These are phyloP conservation scores for Creontiades dilutus DNA, from an alignment of 2,888 invertebrate genomes.

Conservation along the genomic window DNA sequence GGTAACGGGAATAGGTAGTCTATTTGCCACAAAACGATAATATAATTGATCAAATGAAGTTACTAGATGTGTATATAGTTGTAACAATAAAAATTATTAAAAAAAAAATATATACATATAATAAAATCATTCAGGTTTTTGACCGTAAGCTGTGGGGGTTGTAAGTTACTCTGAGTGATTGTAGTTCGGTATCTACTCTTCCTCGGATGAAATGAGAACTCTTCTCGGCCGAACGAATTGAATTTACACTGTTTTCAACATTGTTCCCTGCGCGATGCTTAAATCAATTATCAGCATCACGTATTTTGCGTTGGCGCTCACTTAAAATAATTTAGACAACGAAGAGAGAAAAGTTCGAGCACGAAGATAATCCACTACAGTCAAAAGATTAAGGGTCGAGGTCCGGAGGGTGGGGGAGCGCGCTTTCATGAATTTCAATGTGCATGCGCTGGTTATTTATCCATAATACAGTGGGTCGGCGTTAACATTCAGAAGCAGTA, in stretches of 20 bases:
- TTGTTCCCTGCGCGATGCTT: neutral
- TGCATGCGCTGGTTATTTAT: constrained; percentile 16
- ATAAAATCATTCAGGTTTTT: too few relatives aligned
- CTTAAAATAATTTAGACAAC: constrained; percentile 43
- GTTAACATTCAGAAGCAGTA: constrained; percentile 6
- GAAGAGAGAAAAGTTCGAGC: constrained; percentile 14
- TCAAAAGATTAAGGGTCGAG: constrained; percentile 30
- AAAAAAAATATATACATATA: too few relatives aligned
- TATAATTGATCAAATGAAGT: too few relatives aligned
- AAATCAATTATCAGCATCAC: constrained; percentile 18
- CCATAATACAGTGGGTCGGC: constrained; percentile 1
- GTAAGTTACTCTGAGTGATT: too few relatives aligned
- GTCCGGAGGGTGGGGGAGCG: neutral
- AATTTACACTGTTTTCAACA: neutral
- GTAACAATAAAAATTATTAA: too few relatives aligned
- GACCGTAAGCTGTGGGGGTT: too few relatives aligned
- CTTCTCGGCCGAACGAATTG: neutral
- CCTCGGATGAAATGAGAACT: too few relatives aligned
- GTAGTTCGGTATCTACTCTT: too few relatives aligned
- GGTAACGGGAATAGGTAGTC: too few relatives aligned
- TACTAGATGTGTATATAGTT: too few relatives aligned
- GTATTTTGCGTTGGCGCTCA: constrained; percentile 11
- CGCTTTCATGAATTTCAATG: constrained; percentile 48
- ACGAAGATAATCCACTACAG: constrained; percentile 12
- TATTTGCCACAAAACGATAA: too few relatives aligned